Evolutionary conservation across 2,113 vertebrate species (phyloP).

Genomic region (Syngnathoides biaculeatus): DNA sequence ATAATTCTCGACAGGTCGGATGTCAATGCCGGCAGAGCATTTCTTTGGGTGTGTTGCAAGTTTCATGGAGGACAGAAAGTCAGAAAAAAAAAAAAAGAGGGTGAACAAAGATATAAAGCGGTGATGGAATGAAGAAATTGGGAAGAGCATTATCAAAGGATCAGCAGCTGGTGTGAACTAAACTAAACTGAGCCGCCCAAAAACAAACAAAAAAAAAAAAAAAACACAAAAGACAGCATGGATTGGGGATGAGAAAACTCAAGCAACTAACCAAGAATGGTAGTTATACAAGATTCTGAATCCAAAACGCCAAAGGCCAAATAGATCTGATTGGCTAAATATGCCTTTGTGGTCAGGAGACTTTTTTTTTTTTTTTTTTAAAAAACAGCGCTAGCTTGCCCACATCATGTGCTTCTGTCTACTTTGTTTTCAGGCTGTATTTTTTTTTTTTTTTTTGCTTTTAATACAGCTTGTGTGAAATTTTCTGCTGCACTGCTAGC

Average conservation of each 20-base stretch:
- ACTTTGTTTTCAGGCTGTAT: constrained; percentile 34
- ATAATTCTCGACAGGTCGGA: constrained; percentile 7
- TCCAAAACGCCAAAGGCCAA: constrained; percentile 30
- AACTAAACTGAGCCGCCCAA: neutral
- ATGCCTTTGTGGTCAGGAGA: constrained; percentile 31
- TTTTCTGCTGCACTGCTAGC: constrained; percentile 9
- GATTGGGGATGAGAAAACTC: constrained; percentile 13
- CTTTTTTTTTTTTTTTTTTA: constrained; percentile 25
- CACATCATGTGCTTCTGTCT: constrained; percentile 34
- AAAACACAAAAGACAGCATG: constrained; percentile 4
- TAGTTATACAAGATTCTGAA: constrained; percentile 48
- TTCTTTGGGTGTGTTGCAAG: constrained; percentile 18
- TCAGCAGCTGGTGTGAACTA: constrained; percentile 4
- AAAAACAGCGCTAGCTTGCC: constrained; percentile 14
- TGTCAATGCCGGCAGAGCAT: constrained; percentile 30
- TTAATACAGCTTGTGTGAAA: constrained; percentile 8
- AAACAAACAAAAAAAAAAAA: neutral
- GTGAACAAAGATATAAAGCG: neutral
- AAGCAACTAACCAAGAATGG: constrained; percentile 44
- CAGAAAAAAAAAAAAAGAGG: constrained; percentile 17
- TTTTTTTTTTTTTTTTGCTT: neutral
- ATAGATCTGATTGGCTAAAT: constrained; percentile 28
- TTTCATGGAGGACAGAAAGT: neutral
- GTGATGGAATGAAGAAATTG: neutral
- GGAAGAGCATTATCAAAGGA: constrained; percentile 22